A percentile compares a stretch with the other conserved stretches of the same genome.
phyloP scores from a whole-genome alignment of 2,888 invertebrate genomes.

The Arrhopalites spinosus region DNA sequence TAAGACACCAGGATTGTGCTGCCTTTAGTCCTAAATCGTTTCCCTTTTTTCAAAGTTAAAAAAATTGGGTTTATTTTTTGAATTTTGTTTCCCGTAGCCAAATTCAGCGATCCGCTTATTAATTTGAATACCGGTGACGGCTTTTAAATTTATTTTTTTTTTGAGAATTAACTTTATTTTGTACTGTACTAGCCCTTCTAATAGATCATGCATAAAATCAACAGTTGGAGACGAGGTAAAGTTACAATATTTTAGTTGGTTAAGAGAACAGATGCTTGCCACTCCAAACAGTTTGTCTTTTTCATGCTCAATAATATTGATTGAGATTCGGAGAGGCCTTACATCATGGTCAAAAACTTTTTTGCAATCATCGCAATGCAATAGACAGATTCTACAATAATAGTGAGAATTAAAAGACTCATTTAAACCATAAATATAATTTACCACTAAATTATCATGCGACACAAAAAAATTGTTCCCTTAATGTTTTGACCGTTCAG shows the following conservation, averaged over 20 bases:
- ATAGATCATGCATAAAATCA: constrained; percentile 14
- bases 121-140: neutral
- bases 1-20: constrained; percentile 3
- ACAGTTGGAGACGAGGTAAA: neutral
- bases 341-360: neutral
- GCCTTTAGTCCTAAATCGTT: constrained; percentile 3
- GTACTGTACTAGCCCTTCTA: constrained; percentile 9
- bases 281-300: neutral
- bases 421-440: neutral
- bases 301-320: neutral
- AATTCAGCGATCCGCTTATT: neutral
- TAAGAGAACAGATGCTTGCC: neutral
- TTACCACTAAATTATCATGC: constrained; percentile 11
- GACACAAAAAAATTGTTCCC: neutral
- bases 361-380: neutral
- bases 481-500: neutral
- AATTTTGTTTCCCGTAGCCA: neutral
- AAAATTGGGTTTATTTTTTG: neutral
- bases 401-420: neutral
- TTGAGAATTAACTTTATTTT: constrained; percentile 10
- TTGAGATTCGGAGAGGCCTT: neutral
- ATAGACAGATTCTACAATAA: constrained; percentile 10
- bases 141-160: neutral
- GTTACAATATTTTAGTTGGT: neutral
- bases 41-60: neutral